phyloP scores from a whole-genome alignment of 2,888 invertebrate species.

The Theodoxus fluviatilis region DNA sequence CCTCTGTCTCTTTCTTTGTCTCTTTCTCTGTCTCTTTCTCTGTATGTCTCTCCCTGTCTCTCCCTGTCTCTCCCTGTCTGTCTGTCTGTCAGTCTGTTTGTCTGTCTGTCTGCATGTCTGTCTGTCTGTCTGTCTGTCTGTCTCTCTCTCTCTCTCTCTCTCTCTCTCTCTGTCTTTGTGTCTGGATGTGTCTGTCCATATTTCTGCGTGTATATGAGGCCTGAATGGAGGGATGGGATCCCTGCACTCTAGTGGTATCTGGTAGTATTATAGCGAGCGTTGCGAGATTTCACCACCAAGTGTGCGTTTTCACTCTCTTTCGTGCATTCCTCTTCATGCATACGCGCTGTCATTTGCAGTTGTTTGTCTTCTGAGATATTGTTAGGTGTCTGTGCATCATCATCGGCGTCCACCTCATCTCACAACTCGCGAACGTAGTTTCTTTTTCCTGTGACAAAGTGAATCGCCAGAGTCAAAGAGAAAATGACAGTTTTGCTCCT shows the following conservation, averaged over 20 bases:
- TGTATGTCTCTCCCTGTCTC: constrained; percentile 19
- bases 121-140: constrained; percentile 12
- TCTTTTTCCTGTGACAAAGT: too few relatives aligned
- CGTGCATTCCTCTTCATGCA: too few relatives aligned
- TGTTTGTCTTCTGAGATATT: too few relatives aligned
- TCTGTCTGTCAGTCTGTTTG: background rate
- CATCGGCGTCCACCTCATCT: too few relatives aligned
- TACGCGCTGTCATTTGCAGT: too few relatives aligned
- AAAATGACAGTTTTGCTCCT: too few relatives aligned
- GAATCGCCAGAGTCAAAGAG: too few relatives aligned
- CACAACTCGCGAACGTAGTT: too few relatives aligned
- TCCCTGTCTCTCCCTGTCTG: background rate
- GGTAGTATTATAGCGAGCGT: too few relatives aligned
- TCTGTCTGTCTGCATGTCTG: background rate
- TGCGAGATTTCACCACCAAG: too few relatives aligned
- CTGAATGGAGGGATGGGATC: background rate
- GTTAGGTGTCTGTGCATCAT: too few relatives aligned
- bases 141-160: constrained; percentile 21
- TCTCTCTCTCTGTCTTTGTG: constrained; percentile 20
- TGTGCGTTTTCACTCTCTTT: too few relatives aligned
- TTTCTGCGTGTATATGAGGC: constrained; percentile 15
- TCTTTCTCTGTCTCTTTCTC: background rate
- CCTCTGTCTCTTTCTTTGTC: background rate
- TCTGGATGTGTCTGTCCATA: constrained; percentile 23
- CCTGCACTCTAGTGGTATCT: background rate